phyloP scores from a whole-genome alignment of 1,140 invertebrate genomes.

The Hestina assimilis region DNA sequence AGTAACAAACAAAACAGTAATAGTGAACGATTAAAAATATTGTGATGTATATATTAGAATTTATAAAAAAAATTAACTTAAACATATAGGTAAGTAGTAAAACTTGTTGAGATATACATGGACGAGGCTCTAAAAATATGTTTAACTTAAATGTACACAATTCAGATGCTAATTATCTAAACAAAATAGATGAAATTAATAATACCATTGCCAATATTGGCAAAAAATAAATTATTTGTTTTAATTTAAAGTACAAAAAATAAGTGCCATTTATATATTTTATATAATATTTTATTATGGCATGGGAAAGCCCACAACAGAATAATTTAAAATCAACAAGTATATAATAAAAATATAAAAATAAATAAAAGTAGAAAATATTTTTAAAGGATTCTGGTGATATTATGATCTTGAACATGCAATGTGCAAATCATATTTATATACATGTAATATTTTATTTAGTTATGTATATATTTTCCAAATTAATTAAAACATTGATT shows the following conservation, averaged over 20 bases:
- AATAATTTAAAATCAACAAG: constrained; percentile 20
- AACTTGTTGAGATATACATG: constrained; percentile 6
- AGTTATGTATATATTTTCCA: constrained; percentile 59
- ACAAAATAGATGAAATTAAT: not conserved
- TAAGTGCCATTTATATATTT: not conserved
- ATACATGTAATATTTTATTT: constrained; percentile 52
- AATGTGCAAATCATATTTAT: constrained; percentile 63
- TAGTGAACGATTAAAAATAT: constrained; percentile 10
- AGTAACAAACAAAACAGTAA: constrained; percentile 28
- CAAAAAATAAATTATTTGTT: not conserved
- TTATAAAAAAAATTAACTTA: constrained; percentile 20
- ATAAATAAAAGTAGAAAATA: constrained; percentile 9
- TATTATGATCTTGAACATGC: constrained; percentile 33
- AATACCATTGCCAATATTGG: constrained; percentile 15
- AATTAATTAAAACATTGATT: constrained; percentile 74
- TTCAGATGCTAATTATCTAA: constrained; percentile 3
- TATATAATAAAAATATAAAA: constrained; percentile 20
- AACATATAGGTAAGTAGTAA: constrained; percentile 20
- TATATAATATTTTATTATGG: not conserved
- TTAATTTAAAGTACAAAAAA: constrained; percentile 1
- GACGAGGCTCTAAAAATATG: constrained; percentile 17
- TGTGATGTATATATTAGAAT: not conserved
- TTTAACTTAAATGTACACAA: constrained; percentile 9
- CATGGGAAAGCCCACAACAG: constrained; percentile 4
- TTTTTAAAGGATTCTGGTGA: constrained; percentile 27